Evolutionary conservation across 1,140 invertebrate genomes (phyloP), one percentile per base, ranked within the genome.

Genomic region (Drosophila chauvacae): DNA sequence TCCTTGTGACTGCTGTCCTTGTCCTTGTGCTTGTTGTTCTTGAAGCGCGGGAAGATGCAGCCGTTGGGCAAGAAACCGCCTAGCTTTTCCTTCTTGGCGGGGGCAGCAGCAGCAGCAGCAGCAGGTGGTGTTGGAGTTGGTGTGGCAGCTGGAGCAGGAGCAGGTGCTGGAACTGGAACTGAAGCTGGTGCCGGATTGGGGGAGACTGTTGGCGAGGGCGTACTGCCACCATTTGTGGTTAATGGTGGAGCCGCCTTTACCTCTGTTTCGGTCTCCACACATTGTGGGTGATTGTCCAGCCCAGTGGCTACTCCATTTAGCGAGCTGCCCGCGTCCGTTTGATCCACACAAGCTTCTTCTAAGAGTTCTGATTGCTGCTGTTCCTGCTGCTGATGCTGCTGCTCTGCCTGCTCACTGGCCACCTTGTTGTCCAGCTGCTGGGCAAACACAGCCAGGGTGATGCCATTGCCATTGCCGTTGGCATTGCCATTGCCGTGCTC

Each of bases 21-120:
- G 45, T 92, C 91, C 71, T 92, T 92, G 73, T 92, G 74, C 65
- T 92, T 92, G 69, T 92, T 91, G 56, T 92, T 92, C 51, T 92
- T 92, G 56, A 92, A 92, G 39, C 92, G 90, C 72, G 92, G 91
- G 76, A 92, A 92, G 59, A 92, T 92, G 53, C 91, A 92, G 60
- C 92, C 90, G 23, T 92, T 92, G 56, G 92, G 92, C 74, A 92
- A 72, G 59, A 92, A 92, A 13, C 91, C 91, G 20, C 91, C 91
- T 16, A 92, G 74, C 56, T 92, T 92, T 42, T 92, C 92, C 60
- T 92, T 92, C 68, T 92, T 92, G 6, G 72, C 65, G 4, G 90
- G 85, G 9, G 84, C 75, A 47, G 81, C 56, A 30, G 48, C 50
- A 51, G 48, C 47, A 47, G 69, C 51, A 20, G 72, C 41, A 20